Evolutionary conservation across 2,797 vertebrate genomes (phyloP).

Genomic region (Siniperca obscura): DNA sequence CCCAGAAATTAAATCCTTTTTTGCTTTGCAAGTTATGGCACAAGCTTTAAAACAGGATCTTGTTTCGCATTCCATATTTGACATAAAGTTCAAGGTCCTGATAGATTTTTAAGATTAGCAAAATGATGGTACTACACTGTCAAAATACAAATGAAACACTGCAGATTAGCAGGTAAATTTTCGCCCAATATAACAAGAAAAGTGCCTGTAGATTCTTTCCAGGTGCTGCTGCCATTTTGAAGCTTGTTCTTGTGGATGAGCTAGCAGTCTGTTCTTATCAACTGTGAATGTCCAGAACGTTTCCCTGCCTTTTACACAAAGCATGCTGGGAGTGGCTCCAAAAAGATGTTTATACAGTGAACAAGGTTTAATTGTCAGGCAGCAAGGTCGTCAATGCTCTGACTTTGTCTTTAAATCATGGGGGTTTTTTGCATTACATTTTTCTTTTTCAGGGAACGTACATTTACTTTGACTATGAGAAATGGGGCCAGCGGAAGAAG

Average conservation of each 20-base stretch:
- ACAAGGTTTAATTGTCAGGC: background rate
- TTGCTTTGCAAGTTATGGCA: background rate
- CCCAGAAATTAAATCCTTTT: no score
- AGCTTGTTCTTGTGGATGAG: background rate
- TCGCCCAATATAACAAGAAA: no score
- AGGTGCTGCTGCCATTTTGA: background rate
- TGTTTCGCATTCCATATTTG: background rate
- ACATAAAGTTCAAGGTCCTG: background rate
- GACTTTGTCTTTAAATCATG: background rate
- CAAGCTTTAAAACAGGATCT: background rate
- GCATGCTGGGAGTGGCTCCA: background rate
- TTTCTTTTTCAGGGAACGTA: slow-evolving; percentile 88
- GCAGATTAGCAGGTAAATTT: background rate
- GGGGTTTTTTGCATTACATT: accelerated
- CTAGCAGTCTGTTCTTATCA: background rate
- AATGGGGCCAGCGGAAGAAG: slow-evolving; percentile 96
- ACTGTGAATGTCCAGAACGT: background rate
- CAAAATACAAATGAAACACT: background rate
- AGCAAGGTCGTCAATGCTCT: background rate
- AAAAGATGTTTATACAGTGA: no score
- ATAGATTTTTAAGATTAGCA: background rate
- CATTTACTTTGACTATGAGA: slow-evolving; percentile 96
- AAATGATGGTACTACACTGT: background rate
- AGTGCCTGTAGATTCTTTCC: background rate
- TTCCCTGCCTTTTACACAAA: background rate